Evolutionary conservation across 2,888 invertebrate species (phyloP), one percentile per base, ranked within the genome.

Genomic region (Fissipunctia ypsillon): DNA sequence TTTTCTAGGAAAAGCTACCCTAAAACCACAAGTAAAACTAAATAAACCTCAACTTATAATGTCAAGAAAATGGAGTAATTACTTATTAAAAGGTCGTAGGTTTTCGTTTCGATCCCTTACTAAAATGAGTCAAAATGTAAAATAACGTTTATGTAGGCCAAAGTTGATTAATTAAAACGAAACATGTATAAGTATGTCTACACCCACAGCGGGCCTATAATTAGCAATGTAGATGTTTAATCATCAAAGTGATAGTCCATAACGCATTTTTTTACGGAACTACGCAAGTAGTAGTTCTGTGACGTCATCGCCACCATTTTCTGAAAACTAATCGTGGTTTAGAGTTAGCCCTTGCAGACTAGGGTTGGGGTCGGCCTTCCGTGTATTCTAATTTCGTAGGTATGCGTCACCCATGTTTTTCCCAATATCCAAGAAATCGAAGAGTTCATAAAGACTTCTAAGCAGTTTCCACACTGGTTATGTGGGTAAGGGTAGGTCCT

Each of bases 291-390:
- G 4, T 35, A 19, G 50, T 35, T 19, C 7, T 22, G 16, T 80
- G 83, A 81, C 59, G 71, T 83, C 68, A 83, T 61, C 35, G 69
- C 35, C 68, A 66, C 79, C 70, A 65, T 79, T 79, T 69, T 71
- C 61, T 64, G 52, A 16, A 64, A 60, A 60, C 41, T 66, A 69
- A 63, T 63, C 41, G 56, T 9, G 35, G 25, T 60, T 60, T 50
- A 65, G 22, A 50, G 3, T 35, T 38, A 77, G n/a, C 59, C 35
- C 54, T 66, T 66, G 28, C 41, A 56, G 22, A 56, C 25, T 57
- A 45, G n/a, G 38, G 56, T 45, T 41, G 31, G 59, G 38, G 43
- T 56, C 14, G 16, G 41, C 35, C 14, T 60, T n/a, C 28, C 31
- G 54, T 50, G 22, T 77, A 73, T 68, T 61, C 56, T 65, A 70